Evolutionary conservation across 1,140 invertebrate genomes (phyloP), one percentile per base, ranked within the genome.

Genomic region (Lerema accius): DNA sequence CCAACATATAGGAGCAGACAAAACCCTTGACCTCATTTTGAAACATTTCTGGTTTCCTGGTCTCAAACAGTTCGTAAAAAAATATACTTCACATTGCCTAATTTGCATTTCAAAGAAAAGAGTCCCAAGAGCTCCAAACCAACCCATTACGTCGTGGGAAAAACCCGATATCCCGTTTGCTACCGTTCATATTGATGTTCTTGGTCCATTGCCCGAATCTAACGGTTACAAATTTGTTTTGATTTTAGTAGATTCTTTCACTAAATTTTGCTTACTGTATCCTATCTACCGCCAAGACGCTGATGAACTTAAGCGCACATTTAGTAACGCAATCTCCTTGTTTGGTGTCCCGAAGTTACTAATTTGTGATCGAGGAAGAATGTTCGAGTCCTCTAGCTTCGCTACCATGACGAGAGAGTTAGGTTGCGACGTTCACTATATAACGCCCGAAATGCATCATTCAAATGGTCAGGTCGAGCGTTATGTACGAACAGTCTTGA

Each of bases 1-100:
- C 7, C n/a, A 14, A 4, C 58, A 60, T n/a, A 28, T 60, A 14
- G 43, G 58, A 1, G 19, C 11, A n/a, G 45, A 60, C 7, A 66
- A 39, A 19, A 53, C 32, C 1, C 6, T 6, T 0, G 19, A 42
- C 9, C 39, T 55, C 7, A 55, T 42, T 55, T 19, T 39, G 3
- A 49, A 11, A 49, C 46, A 49, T 13, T 49, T 49, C n/a, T n/a
- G n/a, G n/a, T n/a, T n/a, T 32, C 45, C 45, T 11, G 11, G 28
- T 32, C 14, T 50, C 14, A 32, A 26, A 16, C 11, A 35, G 1
- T 50, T 50, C 10, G 48, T 35, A 16, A n/a, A 7, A 9, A 50
- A 50, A 35, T 50, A 50, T 16, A 50, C 28, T 15, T 6, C 6
- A n/a, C 48, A 50, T 16, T 50, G 23, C 28, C 7, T 32, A 32